These are phyloP conservation scores for Oreochromis niloticus DNA, from an alignment of 2,113 vertebrate genomes.

Conservation along the genomic window DNA sequence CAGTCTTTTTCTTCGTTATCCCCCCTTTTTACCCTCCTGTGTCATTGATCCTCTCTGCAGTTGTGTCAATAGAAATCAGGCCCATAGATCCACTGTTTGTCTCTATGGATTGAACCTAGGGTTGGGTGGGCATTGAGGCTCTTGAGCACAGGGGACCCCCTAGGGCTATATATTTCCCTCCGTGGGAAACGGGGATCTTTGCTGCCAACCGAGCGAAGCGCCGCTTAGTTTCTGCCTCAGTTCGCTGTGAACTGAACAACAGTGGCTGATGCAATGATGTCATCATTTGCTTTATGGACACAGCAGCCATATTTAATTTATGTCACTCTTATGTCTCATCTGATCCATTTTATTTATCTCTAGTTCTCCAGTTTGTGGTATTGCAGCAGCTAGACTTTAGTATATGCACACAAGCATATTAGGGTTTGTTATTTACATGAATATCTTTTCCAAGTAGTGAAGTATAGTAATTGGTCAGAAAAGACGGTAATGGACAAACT, in stretches of 20 bases:
- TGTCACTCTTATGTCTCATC: conserved; percentile 26
- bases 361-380: conserved; percentile 2
- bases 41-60: conserved; percentile 44
- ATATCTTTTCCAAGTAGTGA: background rate
- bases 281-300: conserved; percentile 43
- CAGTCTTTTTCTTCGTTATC: background rate
- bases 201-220: background rate
- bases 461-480: background rate
- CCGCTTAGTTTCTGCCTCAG: background rate
- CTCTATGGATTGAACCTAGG: conserved; percentile 14
- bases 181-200: conserved; percentile 25
- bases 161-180: conserved; percentile 11
- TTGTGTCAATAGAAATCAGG: conserved; percentile 36
- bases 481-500: background rate
- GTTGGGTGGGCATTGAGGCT: background rate
- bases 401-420: background rate
- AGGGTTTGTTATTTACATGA: background rate
- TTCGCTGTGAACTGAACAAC: conserved; percentile 25
- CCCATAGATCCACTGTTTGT: conserved; percentile 23
- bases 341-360: conserved; percentile 22
- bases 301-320: conserved; percentile 52
- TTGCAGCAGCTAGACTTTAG: background rate
- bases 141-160: background rate
- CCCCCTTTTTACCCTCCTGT: background rate
- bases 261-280: conserved; percentile 39